Percentiles rank a stretch among this genome's conserved stretches.
These are phyloP conservation scores for Drosophila anceps DNA, from an alignment of 2,888 invertebrate genomes.

Conservation along the genomic window DNA sequence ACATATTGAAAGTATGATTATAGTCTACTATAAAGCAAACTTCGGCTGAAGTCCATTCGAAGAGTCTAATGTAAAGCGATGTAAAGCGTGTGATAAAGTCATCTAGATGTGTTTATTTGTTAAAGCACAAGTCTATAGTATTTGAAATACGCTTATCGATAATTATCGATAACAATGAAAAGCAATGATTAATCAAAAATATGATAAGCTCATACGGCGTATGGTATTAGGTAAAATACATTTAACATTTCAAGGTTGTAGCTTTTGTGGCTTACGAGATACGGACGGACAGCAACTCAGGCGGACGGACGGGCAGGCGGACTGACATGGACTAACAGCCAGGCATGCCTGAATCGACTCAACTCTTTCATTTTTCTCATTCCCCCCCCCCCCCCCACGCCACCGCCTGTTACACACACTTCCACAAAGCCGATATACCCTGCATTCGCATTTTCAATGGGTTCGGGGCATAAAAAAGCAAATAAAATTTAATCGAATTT, in stretches of 20 bases:
- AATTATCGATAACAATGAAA: background rate
- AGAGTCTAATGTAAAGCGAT: too few species aligned
- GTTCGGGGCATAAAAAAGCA: background rate
- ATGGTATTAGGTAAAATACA: too few species aligned
- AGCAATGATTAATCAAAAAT: background rate
- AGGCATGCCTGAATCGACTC: background rate
- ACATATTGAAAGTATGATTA: too few species aligned
- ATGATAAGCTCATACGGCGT: too few species aligned
- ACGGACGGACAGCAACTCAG: too few species aligned
- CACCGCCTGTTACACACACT: too few species aligned
- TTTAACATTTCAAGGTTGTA: background rate
- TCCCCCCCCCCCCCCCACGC: too few species aligned
- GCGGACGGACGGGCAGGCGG: too few species aligned
- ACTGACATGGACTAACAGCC: background rate
- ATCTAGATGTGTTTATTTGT: too few species aligned
- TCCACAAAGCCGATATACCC: background rate
- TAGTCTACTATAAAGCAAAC: background rate
- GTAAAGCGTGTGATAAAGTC: too few species aligned
- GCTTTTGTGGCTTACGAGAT: background rate
- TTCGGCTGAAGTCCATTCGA: too few species aligned
- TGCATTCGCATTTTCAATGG: background rate
- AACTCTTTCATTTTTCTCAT: background rate
- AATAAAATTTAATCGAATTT: constrained; percentile 7
- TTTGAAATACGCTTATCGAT: background rate
- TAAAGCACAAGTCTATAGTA: too few species aligned